phyloP scores from a whole-genome alignment of 2,113 vertebrate species.

The Bucco capensis region DNA sequence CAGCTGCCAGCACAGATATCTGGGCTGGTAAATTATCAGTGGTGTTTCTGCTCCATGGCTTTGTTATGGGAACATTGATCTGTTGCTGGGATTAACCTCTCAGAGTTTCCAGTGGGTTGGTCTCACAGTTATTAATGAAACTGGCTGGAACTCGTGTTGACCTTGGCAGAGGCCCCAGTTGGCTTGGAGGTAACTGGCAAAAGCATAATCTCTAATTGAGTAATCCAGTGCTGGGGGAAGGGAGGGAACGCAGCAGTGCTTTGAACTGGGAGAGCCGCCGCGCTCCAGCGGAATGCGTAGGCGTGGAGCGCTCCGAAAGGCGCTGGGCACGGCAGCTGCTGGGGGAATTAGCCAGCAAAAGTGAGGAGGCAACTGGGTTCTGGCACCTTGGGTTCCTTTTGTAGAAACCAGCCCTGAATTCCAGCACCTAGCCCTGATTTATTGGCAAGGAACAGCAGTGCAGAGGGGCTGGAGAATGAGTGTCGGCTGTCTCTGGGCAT shows the following conservation, averaged over 20 bases:
- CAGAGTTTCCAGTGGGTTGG: slow-evolving; percentile 67
- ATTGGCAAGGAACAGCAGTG: not conserved
- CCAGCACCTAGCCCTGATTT: not conserved
- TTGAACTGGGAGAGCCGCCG: not conserved
- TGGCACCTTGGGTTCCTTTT: not conserved
- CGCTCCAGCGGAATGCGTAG: not conserved
- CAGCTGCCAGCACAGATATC: not conserved
- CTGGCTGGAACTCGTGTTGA: slow-evolving; percentile 66
- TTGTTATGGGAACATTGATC: slow-evolving; percentile 65
- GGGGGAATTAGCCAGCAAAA: not conserved
- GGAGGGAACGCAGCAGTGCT: not conserved
- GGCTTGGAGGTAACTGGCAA: slow-evolving; percentile 67
- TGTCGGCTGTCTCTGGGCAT: rapidly evolving
- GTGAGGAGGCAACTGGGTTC: not conserved
- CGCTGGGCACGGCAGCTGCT: not conserved
- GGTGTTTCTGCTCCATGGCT: not conserved
- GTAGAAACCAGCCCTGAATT: not conserved
- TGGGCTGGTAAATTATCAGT: not conserved
- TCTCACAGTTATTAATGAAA: slow-evolving; percentile 65
- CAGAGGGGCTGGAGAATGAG: not conserved
- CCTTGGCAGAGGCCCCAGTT: slow-evolving; percentile 68
- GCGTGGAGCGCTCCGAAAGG: not conserved
- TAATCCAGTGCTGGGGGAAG: slow-evolving; percentile 35
- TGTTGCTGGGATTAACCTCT: slow-evolving; percentile 71
- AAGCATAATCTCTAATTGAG: slow-evolving; percentile 57